Conservation (phyloP, 2,888 invertebrate genomes). For the Heliconius cydno region DNA sequence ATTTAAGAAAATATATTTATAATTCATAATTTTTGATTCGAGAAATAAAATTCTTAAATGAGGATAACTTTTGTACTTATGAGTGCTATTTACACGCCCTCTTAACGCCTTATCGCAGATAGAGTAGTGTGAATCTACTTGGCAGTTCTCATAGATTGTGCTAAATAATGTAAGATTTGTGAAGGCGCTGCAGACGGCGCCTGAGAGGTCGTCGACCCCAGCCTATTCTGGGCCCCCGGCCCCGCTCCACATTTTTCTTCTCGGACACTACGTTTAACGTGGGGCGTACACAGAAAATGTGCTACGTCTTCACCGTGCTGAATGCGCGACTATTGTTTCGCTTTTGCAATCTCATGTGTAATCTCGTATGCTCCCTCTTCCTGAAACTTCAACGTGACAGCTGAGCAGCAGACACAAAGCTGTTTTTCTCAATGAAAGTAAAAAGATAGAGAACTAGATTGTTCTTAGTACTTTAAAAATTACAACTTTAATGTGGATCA, state of each 20-base stretch:
- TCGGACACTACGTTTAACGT: conserved; percentile 72
- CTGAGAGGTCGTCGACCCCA: conserved; percentile 70
- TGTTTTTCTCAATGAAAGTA: conserved; percentile 30
- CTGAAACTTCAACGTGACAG: conserved; percentile 43
- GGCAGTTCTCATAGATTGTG: conserved; percentile 66
- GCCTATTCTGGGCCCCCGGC: conserved; percentile 64
- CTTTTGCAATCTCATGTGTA: conserved; percentile 75
- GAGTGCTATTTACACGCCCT: conserved; percentile 9
- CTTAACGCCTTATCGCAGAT: conserved; percentile 28
- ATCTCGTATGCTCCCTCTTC: conserved; percentile 62
- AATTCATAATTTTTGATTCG: neutral
- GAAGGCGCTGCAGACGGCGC: conserved; percentile 55
- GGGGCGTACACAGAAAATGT: conserved; percentile 67
- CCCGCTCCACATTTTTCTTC: conserved; percentile 77
- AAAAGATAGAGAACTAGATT: neutral
- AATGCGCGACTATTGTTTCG: conserved; percentile 76
- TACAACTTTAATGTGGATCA: neutral
- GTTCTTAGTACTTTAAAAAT: neutral
- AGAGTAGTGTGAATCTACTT: conserved; percentile 55
- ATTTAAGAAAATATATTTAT: neutral
- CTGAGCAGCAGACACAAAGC: conserved; percentile 43
- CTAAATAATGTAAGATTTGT: conserved; percentile 69
- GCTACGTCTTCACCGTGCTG: conserved; percentile 72
- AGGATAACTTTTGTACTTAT: neutral
- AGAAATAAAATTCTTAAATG: neutral